Base-by-base conservation (phyloP, 1,140 invertebrate species). In the Zaprionus camerounensis region DNA sequence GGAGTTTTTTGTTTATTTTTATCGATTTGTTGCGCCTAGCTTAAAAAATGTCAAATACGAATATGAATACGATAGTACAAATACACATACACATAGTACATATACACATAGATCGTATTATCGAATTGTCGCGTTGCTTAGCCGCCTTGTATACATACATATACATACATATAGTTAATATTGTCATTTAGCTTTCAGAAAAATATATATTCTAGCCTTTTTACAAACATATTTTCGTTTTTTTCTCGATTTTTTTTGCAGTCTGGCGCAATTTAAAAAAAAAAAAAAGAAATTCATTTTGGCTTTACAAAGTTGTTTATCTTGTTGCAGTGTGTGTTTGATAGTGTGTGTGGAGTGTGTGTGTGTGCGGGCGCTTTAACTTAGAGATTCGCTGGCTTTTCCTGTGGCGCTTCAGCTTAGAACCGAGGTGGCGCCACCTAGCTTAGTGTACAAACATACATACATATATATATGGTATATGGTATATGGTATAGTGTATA, bases 151-250 rank as follows among this genome's bases (percentile, higher is more conserved):
- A 53, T 64, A 71, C 51, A 71, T n/a, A 56, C 46, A 49, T 67
- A 66, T 41, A 41, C 31, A 70, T 62, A 58, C 7, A 72, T 82
- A 87, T 78, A 83, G 69, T 83, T 88, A 87, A 87, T 87, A 87
- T 87, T 88, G 84, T 88, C 84, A 84, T 88, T 83, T 88, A 88
- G 85, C 85, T 62, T 88, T 90, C 78, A 84, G 73, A 87, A 87
- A 86, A 87, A 88, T 88, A 86, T 86, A 88, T 86, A 88, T 55
- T 78, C 78, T 84, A 84, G 74, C 74, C 74, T 78, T 84, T 72
- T 66, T 71, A 76, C 69, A 83, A 76, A 9, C 41, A 9, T 44
- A 57, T 83, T 77, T 71, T 63, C 49, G 53, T 46, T 63, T 58
- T 58, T 77, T 61, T 66, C 17, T 72, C 15, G 15, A 49, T 51